Base-by-base conservation (phyloP, 2,113 vertebrate species). In the Anser brachyrhynchus region DNA sequence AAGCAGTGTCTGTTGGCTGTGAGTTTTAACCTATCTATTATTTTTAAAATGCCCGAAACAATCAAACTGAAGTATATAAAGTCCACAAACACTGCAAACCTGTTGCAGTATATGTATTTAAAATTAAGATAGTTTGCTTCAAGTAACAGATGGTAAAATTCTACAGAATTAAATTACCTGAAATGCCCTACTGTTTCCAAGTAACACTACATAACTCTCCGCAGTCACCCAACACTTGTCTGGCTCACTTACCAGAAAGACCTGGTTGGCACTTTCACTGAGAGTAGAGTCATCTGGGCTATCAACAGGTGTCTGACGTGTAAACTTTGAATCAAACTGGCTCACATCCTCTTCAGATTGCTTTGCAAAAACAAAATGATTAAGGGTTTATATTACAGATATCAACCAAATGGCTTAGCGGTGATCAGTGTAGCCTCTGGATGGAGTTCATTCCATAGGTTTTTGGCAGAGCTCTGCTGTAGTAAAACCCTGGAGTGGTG, bases 251-350 rank as follows among this genome's bases (percentile, higher is more conserved):
- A 99, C 99, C 99, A 99, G 97, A 98, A 99, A 99, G 98, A 99
- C 99, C 98, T 99, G 99, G 98, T 99, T 99, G 98, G 99, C 99
- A 98, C 99, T 99, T 98, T 99, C 99, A 84, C 99, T 99, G 97
- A 99, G 99, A 91, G 99, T 99, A 95, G 99, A 99, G 98, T 99
- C 99, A 92, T 99, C 99, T 23, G 99, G 99, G 96, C 99, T 99
- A 97, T 99, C 99, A 93, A 99, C 99, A 87, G 99, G 99, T 94
- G 99, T 99, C 98, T 99, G 99, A 98, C 99, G 99, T 97, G 99
- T 99, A 98, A 99, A 99, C 98, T 99, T 99, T 92, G 99, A 99
- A 98, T 99, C 99, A 97, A 99, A 99, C 98, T 99, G 99, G 98
- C 99, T 99, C 96, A 99, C 99, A 93, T 99, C 99, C 96, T 99